Base-by-base conservation (phyloP, 2,888 invertebrate species). In the Alentia gelatinosa region DNA sequence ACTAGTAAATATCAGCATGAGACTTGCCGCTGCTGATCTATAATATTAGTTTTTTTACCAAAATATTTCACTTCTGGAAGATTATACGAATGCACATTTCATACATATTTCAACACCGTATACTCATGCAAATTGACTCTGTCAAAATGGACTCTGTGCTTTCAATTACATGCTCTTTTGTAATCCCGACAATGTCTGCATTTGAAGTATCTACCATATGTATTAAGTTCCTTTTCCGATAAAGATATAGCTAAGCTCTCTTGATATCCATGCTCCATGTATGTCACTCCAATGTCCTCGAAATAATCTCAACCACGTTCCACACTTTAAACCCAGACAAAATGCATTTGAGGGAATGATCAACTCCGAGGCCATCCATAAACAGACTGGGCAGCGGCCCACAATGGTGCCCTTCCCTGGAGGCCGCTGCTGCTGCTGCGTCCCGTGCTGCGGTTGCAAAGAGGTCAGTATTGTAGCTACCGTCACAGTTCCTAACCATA, bases 401-500 rank as follows among this genome's bases (percentile, higher is more conserved):
- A 97, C 97, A 94, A 98, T 98, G 93, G 97, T 97, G 94, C 98
- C 98, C 0, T 97, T 97, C 94, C 95, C 95, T 15, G 97, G 97
- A 95, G 97, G 98, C 26, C 96, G 96, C 92, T 94, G 96, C 63
- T 96, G 95, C 92, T 93, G 93, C 90, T 86, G 91, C 56, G 56
- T 89, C 74, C 94, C 94, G 5, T 94, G 94, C 35, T 93, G 94
- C 75, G 94, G 94, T 12, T 94, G 94, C 91, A 92, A 92, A 33
- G 91, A 94, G 94, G 95, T 95, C 50, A 86, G 91, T 33, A n/a
- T n/a, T n/a, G n/a, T n/a, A n/a, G n/a, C n/a, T n/a, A n/a, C n/a
- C n/a, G n/a, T n/a, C n/a, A n/a, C n/a, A n/a, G n/a, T n/a, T n/a
- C n/a, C n/a, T n/a, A n/a, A n/a, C n/a, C n/a, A n/a, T n/a, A n/a